Conservation (phyloP, 1,140 invertebrate species). For the Thalassaphorura encarpata region DNA sequence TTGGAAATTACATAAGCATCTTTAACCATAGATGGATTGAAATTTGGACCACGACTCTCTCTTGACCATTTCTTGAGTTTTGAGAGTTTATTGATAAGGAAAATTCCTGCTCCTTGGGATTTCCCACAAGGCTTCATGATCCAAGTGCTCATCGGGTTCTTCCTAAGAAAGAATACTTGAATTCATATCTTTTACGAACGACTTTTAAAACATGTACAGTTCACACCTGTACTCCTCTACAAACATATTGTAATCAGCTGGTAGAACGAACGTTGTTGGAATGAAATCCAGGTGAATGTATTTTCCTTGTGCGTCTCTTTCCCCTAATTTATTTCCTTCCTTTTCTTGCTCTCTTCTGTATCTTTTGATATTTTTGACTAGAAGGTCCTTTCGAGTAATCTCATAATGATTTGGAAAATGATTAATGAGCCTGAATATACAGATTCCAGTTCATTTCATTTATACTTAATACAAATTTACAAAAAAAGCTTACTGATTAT, state of each 20-base stretch:
- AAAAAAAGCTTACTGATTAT: conserved; percentile 63
- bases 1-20: conserved; percentile 84
- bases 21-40: conserved; percentile 64
- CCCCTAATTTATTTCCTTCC: conserved; percentile 76
- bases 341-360: conserved; percentile 84
- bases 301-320: conserved; percentile 51
- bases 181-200: too few relatives aligned
- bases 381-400: conserved; percentile 81
- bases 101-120: conserved; percentile 78
- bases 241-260: conserved; percentile 91
- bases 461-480: conserved; percentile 1
- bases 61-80: conserved; percentile 79
- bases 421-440: conserved; percentile 58
- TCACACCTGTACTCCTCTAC: conserved; percentile 72
- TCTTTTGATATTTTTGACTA: conserved; percentile 92
- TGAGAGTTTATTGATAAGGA: conserved; percentile 77
- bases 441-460: conserved; percentile 15
- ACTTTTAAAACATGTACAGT: background rate
- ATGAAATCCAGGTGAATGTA: conserved; percentile 80
- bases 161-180: conserved; percentile 38
- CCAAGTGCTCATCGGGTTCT: conserved; percentile 85
- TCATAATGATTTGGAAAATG: conserved; percentile 94
- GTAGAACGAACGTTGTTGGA: conserved; percentile 83
- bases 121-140: conserved; percentile 93
- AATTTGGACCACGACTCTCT: conserved; percentile 60